phyloP scores from a whole-genome alignment of 2,888 invertebrate species.

The Electrophaes corylata region DNA sequence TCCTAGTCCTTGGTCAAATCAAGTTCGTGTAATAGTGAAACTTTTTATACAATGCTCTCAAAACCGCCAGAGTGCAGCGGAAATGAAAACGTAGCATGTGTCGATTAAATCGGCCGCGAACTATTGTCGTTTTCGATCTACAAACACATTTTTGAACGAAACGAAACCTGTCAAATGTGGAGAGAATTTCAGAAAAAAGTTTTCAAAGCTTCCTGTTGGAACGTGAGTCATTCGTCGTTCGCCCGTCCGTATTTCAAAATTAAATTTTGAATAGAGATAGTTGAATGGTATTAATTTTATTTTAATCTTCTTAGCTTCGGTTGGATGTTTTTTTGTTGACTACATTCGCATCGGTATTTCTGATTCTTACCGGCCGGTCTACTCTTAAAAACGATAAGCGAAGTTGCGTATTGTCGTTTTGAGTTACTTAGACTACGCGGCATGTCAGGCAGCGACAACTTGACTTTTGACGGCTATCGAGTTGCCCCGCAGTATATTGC shows the following conservation, averaged over 20 bases:
- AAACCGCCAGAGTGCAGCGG: slow-evolving; percentile 73
- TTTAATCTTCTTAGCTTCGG: not conserved
- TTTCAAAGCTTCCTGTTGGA: not conserved
- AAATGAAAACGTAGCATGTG: slow-evolving; percentile 74
- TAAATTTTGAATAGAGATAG: not conserved
- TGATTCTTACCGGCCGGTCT: too few relatives aligned
- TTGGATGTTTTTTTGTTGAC: too few relatives aligned
- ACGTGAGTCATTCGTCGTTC: not conserved
- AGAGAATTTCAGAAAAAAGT: slow-evolving; percentile 54
- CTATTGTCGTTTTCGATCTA: slow-evolving; percentile 56
- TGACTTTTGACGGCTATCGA: too few relatives aligned
- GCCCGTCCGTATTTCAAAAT: not conserved
- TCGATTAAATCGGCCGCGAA: slow-evolving; percentile 68
- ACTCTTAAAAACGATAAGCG: too few relatives aligned
- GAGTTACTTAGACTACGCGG: too few relatives aligned
- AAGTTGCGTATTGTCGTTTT: too few relatives aligned
- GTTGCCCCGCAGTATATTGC: too few relatives aligned
- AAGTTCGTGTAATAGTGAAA: slow-evolving; percentile 81
- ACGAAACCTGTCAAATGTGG: slow-evolving; percentile 62
- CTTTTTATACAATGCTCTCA: slow-evolving; percentile 72
- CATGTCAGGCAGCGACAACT: too few relatives aligned
- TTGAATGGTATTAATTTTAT: not conserved
- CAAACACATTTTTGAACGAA: slow-evolving; percentile 53
- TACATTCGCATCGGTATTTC: too few relatives aligned
- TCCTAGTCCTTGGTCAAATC: slow-evolving; percentile 68